Percentiles rank a stretch among this genome's conserved stretches.
phyloP scores from a whole-genome alignment of 2,113 vertebrate genomes.

The Polypterus bichir region DNA sequence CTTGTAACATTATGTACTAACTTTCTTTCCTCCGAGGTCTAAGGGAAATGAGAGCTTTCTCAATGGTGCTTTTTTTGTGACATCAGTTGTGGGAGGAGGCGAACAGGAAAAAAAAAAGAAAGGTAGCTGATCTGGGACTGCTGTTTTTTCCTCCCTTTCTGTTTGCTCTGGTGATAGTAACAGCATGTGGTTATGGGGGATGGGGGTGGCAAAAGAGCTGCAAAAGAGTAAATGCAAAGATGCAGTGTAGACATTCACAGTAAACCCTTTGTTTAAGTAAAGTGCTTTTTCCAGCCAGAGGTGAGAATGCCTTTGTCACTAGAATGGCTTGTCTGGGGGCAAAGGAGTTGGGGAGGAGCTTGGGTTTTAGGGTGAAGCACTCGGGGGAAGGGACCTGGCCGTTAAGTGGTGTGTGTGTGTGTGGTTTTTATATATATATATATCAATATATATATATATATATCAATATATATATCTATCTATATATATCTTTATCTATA shows the following conservation, averaged over 20 bases:
- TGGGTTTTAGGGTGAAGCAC: no score
- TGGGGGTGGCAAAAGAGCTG: neutral
- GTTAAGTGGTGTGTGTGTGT: no score
- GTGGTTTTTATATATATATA: no score
- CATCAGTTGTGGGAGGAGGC: constrained; percentile 12
- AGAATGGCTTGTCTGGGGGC: no score
- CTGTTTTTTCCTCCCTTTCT: constrained; percentile 22
- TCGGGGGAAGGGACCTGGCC: no score
- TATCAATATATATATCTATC: no score
- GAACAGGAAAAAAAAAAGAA: constrained; percentile 4
- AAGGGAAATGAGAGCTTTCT: no score
- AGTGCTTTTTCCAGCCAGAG: neutral
- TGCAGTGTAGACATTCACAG: neutral
- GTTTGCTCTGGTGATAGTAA: neutral
- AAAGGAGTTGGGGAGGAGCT: no score
- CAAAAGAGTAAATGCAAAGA: neutral
- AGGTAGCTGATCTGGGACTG: constrained; percentile 2
- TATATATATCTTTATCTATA: no score
- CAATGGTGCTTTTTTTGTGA: neutral
- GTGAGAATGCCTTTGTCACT: neutral
- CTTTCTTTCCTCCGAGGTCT: no score
- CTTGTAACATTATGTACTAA: no score
- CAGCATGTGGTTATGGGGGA: neutral
- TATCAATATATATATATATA: no score
- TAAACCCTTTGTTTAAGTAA: neutral